Conservation (phyloP, 1,140 invertebrate genomes). For the Camponotus pennsylvanicus region DNA sequence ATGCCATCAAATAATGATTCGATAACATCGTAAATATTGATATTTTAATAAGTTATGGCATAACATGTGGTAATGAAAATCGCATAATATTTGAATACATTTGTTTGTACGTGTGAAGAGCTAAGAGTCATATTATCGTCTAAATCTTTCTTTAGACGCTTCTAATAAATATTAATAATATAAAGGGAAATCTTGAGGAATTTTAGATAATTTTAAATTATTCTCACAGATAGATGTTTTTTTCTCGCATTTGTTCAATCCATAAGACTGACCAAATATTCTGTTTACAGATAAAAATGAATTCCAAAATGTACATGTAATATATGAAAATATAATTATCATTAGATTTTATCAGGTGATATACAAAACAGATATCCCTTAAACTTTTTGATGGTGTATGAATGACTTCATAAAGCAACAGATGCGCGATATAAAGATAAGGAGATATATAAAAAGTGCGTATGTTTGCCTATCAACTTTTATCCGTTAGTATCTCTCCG, state of each 20-base stretch:
- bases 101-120: conserved; percentile 1
- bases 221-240: too few relatives aligned
- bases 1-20: conserved; percentile 36
- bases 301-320: not conserved
- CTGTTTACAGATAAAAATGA: not conserved
- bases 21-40: not conserved
- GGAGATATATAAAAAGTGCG: conserved; percentile 63
- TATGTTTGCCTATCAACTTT: conserved; percentile 65
- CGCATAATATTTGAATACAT: not conserved
- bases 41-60: conserved; percentile 31
- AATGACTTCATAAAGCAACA: conserved; percentile 54
- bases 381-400: conserved; percentile 16
- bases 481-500: conserved; percentile 49
- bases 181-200: too few relatives aligned
- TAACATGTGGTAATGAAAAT: conserved; percentile 5
- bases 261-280: not conserved
- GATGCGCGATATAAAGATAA: conserved; percentile 68
- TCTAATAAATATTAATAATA: not conserved
- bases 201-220: too few relatives aligned
- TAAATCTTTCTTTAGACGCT: not conserved
- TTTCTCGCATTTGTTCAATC: not conserved
- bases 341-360: conserved; percentile 42
- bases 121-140: not conserved
- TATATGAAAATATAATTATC: conserved; percentile 27
- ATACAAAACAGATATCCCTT: conserved; percentile 30